Evolutionary conservation across 2,888 invertebrate species (phyloP), one percentile per base, ranked within the genome.

Genomic region (Clostera curtula): DNA sequence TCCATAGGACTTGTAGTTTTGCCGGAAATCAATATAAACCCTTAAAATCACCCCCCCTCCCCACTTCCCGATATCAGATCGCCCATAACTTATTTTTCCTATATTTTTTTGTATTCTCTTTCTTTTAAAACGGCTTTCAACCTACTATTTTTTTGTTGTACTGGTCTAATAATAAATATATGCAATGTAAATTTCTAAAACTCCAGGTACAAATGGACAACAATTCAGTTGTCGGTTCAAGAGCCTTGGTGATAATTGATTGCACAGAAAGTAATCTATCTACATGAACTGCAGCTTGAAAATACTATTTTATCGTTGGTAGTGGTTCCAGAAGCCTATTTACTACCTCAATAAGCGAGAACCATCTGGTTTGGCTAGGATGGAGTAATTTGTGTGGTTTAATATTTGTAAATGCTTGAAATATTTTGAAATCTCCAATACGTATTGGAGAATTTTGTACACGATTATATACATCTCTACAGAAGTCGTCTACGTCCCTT

Each of bases 281-380:
- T 24, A 22, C 31, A 15, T 33, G 22, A 11, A 41, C 39, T 23
- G 44, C 44, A 31, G 15, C 29, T 36, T 40, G 42, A 32, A 46
- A 36, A 25, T 46, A 51, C 26, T 49, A 14, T 37, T 43, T 44
- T 22, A 49, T 25, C 2, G 49, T 32, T 37, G 39, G 43, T 21
- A 31, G 12, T 27, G 26, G 31, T 44, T 49, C 45, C 15, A 47
- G 22, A 38, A 49, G 28, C 24, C 29, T 17, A n/a, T 29, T 43
- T 6, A 54, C 49, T 6, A 43, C 49, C 11, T 29, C 25, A 19
- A 29, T 9, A 40, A 33, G 25, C 1, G 50, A 53, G 23, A 54
- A 24, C 50, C 49, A 50, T 26, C 45, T 44, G 22, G 47, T 54
- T 43, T 50, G 49, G 24, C 29, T 22, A 22, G 51, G 49, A 30